Percentiles rank a stretch among this genome's conserved stretches.
phyloP scores from a whole-genome alignment of 2,113 vertebrate species.

The Mola mola region DNA sequence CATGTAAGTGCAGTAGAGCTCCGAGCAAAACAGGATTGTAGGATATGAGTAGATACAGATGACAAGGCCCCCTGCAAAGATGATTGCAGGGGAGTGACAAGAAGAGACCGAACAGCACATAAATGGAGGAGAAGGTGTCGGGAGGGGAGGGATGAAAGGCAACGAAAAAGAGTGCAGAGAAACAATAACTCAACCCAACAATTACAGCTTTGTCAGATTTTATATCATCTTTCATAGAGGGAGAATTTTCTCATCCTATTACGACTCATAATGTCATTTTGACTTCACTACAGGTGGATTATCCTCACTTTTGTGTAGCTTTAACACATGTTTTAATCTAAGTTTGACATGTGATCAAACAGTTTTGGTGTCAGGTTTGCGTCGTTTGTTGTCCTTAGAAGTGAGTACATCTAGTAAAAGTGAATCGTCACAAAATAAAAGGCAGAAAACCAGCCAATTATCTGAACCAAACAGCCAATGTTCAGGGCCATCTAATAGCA shows the following conservation, averaged over 20 bases:
- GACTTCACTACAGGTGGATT: no score
- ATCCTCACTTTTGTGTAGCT: not conserved
- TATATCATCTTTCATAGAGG: conserved; percentile 40
- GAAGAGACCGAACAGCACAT: conserved; percentile 79
- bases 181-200: conserved; percentile 73
- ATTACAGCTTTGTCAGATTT: conserved; percentile 65
- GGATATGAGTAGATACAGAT: conserved; percentile 88
- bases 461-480: not conserved
- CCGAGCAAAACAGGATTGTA: conserved; percentile 91
- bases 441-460: no score
- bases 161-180: conserved; percentile 64
- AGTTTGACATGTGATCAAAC: not conserved
- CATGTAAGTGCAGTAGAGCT: conserved; percentile 99
- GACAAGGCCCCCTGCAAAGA: conserved; percentile 90
- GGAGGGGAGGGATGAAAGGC: conserved; percentile 71
- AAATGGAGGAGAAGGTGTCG: conserved; percentile 68
- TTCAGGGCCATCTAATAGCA: not conserved
- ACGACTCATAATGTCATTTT: not conserved
- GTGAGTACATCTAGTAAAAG: not conserved
- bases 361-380: not conserved
- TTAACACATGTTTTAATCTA: not conserved
- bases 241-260: conserved; percentile 16
- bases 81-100: conserved; percentile 91
- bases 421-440: no score
- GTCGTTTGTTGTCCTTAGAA: not conserved